phyloP scores from a whole-genome alignment of 2,797 vertebrate species.

The Macropodus opercularis region DNA sequence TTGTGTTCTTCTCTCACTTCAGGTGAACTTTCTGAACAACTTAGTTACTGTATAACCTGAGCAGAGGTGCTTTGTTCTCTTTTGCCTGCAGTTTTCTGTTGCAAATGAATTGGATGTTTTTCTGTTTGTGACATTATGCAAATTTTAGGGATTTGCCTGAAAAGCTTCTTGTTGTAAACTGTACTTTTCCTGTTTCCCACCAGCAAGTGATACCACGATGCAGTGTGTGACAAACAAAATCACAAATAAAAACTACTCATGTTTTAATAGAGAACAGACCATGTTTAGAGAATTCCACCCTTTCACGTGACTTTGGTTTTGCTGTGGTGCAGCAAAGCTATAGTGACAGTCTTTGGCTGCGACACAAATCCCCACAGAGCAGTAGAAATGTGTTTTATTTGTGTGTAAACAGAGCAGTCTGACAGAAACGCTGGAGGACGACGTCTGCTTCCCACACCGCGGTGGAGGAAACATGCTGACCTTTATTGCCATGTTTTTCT shows the following conservation, averaged over 20 bases:
- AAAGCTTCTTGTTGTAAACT: not conserved
- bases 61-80: not conserved
- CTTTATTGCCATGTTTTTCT: slow-evolving; percentile 9
- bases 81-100: not conserved
- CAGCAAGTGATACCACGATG: not conserved
- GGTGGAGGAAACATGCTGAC: slow-evolving; percentile 10
- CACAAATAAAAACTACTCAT: too few species aligned
- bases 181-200: too few species aligned
- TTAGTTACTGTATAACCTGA: not conserved
- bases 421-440: not conserved
- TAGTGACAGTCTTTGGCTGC: not conserved
- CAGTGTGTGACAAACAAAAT: not conserved
- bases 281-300: not conserved
- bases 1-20: too few species aligned
- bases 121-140: slow-evolving; percentile 5
- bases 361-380: not conserved
- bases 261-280: too few species aligned
- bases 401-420: slow-evolving; percentile 8
- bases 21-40: too few species aligned
- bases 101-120: not conserved
- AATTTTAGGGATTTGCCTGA: not conserved
- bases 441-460: slow-evolving; percentile 12
- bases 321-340: too few species aligned
- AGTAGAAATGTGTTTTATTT: not conserved
- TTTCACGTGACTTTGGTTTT: not conserved